Base-by-base conservation (phyloP, 1,140 invertebrate genomes). In the Diplogasteroides magnus region DNA sequence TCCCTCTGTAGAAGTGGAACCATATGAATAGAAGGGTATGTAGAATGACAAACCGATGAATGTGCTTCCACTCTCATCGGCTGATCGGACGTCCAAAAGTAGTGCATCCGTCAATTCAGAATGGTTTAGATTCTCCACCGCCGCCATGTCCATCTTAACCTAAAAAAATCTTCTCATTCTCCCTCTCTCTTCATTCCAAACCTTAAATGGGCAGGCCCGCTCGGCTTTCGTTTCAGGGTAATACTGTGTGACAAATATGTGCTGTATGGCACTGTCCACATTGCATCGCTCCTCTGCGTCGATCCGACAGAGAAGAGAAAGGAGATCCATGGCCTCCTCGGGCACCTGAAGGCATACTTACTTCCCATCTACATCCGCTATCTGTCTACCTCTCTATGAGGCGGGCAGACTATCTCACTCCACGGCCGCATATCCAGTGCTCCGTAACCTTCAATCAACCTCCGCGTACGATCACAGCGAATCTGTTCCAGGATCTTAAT, bases 81-180 rank as follows among this genome's bases (percentile, higher is more conserved):
- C 78, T 26, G 74, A 79, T 27, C 78, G 55, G 14, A 80, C 74
- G 59, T 80, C 78, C 19, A 48, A 32, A 26, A 64, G 67, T 27
- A 80, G 68, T 1, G 75, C 57, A 26, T 69, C 27, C 23, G 71
- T 69, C 2, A 80, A 71, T 65, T 81, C 69, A 19, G 64, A 29
- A 62, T 80, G 78, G 19, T 31, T 66, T 0, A 80, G 65, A n/a
- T 63, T 62, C 63, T 80, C 78, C 1, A 80, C 78, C n/a, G 77
- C 79, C 19, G 79, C 77, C 78, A 80, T 80, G 60, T 80, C 78
- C 76, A 79, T 81, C 65, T 80, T 80, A 19, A 79, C 78, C 77
- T 79, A 23, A 48, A 80, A 31, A 76, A 64, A 31, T 19, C 37
- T 11, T 48, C 58, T 62, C 29, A 48, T 64, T 2, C 68, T 27